Percentiles rank a stretch among this genome's conserved stretches.
These are phyloP conservation scores for Origma solitaria DNA, from an alignment of 2,113 vertebrate genomes.

Conservation along the genomic window DNA sequence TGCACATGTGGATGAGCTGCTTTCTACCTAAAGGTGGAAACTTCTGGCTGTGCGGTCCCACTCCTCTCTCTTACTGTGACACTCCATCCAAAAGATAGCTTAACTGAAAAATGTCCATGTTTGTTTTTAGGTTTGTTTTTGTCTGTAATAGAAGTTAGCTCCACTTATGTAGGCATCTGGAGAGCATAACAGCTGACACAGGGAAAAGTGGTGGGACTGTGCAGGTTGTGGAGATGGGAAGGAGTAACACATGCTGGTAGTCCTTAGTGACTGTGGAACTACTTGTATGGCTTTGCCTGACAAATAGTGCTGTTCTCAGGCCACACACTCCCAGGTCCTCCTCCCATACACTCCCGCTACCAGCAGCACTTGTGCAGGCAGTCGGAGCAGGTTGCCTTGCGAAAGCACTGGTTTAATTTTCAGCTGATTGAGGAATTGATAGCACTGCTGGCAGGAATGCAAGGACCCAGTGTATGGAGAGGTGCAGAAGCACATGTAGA, in stretches of 20 bases:
- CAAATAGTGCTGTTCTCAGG: not conserved
- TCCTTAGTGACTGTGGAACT: not conserved
- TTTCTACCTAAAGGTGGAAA: not conserved
- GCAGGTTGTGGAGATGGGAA: not conserved
- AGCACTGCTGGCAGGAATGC: not conserved
- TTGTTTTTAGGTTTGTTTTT: not conserved
- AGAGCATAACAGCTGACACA: not conserved
- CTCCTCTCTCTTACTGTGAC: not conserved
- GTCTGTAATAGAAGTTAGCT: not conserved
- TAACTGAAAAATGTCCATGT: not conserved
- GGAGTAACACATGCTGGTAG: not conserved
- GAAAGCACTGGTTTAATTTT: not conserved
- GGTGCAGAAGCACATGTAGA: not conserved
- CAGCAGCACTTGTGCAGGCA: not conserved
- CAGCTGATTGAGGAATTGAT: not conserved
- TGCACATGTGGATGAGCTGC: accelerated
- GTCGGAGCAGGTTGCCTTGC: not conserved
- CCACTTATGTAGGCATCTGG: accelerated
- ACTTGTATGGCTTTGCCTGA: not conserved
- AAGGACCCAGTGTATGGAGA: no score
- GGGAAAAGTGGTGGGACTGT: not conserved
- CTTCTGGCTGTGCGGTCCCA: not conserved
- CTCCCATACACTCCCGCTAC: accelerated
- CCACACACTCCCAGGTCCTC: not conserved
- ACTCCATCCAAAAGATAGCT: not conserved